These are phyloP conservation scores for Desoria tigrina DNA, from an alignment of 2,888 invertebrate genomes.

Conservation along the genomic window DNA sequence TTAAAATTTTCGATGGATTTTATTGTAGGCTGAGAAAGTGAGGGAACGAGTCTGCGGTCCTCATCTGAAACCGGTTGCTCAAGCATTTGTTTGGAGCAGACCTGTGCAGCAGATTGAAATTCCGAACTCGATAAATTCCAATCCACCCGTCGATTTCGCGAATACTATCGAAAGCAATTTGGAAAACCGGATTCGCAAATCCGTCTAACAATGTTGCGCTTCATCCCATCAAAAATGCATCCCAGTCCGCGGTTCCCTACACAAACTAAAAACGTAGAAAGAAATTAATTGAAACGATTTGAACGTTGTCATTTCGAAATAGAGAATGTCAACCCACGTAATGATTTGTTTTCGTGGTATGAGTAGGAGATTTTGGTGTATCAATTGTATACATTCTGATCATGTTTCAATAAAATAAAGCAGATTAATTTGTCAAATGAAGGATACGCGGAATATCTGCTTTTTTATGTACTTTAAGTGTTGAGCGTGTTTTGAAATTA, in stretches of 20 bases:
- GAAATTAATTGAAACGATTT: not conserved
- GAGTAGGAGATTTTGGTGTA: too few relatives aligned
- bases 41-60: conserved; percentile 26
- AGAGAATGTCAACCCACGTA: too few relatives aligned
- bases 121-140: not conserved
- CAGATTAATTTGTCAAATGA: too few relatives aligned
- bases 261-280: not conserved
- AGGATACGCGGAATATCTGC: too few relatives aligned
- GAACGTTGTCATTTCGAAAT: not conserved
- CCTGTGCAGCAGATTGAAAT: not conserved
- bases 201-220: not conserved
- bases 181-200: not conserved
- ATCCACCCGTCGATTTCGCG: not conserved
- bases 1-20: conserved; percentile 2
- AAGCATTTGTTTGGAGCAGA: not conserved
- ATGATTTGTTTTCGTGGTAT: too few relatives aligned
- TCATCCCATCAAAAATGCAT: too few relatives aligned
- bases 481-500: too few relatives aligned
- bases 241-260: too few relatives aligned
- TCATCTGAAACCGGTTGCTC: conserved; percentile 5
- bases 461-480: too few relatives aligned
- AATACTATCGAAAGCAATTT: not conserved
- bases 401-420: too few relatives aligned
- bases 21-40: conserved; percentile 18
- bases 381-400: too few relatives aligned